These are phyloP conservation scores for Hololepta plana DNA, from an alignment of 2,888 invertebrate genomes.

Conservation along the genomic window DNA sequence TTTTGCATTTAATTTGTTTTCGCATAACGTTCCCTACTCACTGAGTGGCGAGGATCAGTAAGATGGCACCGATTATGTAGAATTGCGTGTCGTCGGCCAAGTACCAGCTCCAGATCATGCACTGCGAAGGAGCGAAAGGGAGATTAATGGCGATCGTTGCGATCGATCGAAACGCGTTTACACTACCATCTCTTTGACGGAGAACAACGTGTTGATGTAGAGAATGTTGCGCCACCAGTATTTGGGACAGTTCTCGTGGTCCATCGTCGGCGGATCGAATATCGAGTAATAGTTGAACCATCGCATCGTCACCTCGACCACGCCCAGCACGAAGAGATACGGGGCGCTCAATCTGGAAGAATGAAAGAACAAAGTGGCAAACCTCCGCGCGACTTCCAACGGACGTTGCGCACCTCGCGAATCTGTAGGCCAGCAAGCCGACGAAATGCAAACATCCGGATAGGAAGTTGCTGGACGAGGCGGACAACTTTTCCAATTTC, in stretches of 20 bases:
- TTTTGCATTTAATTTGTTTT: too few species aligned
- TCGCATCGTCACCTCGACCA: slow-evolving; percentile 72
- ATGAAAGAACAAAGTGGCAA: too few species aligned
- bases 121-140: slow-evolving; percentile 32
- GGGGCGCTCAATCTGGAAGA: slow-evolving; percentile 54
- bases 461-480: slow-evolving; percentile 42
- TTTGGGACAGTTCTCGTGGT: slow-evolving; percentile 64
- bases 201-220: slow-evolving; percentile 73
- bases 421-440: slow-evolving; percentile 58
- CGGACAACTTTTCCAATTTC: slow-evolving; percentile 42
- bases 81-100: slow-evolving; percentile 76
- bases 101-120: slow-evolving; percentile 88
- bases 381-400: too few species aligned
- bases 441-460: slow-evolving; percentile 52
- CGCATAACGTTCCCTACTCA: slow-evolving; percentile 16
- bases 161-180: slow-evolving; percentile 1
- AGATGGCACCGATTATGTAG: slow-evolving; percentile 63
- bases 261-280: slow-evolving; percentile 66
- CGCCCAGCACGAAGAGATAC: slow-evolving; percentile 65
- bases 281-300: slow-evolving; percentile 69
- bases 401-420: slow-evolving; percentile 46
- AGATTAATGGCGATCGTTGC: neutral
- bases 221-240: slow-evolving; percentile 81
- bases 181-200: slow-evolving; percentile 66
- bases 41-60: slow-evolving; percentile 60